These are phyloP conservation scores for Drosophila nr. perissopoda DNA, from an alignment of 2,888 invertebrate genomes.

Conservation along the genomic window DNA sequence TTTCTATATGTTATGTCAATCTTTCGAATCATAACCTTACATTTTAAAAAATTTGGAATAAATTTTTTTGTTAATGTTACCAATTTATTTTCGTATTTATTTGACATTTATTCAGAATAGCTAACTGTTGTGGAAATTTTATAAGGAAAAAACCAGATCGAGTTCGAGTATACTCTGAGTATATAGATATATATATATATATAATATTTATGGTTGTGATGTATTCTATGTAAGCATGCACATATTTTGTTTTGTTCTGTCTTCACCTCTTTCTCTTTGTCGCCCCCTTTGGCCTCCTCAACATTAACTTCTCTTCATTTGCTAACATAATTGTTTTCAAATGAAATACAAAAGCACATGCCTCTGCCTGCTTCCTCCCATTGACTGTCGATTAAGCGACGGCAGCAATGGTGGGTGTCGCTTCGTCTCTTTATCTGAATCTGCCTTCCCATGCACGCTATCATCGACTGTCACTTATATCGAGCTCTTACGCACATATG, in stretches of 20 bases:
- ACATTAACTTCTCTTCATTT: slow-evolving; percentile 12
- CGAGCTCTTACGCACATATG: slow-evolving; percentile 4
- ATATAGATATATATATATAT: slow-evolving; percentile 1
- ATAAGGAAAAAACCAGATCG: background rate
- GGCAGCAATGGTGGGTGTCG: slow-evolving; percentile 19
- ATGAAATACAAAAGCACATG: slow-evolving; percentile 36
- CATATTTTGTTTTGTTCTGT: background rate
- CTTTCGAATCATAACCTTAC: background rate
- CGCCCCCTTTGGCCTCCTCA: background rate
- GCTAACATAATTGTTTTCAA: slow-evolving; percentile 46
- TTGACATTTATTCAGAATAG: no score
- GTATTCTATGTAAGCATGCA: background rate
- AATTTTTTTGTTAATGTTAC: background rate
- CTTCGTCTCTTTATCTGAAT: slow-evolving; percentile 8
- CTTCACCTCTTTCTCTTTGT: background rate
- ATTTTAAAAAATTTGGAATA: background rate
- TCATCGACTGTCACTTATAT: slow-evolving; percentile 30
- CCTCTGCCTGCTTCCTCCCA: slow-evolving; percentile 19
- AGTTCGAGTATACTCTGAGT: background rate
- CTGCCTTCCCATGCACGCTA: background rate
- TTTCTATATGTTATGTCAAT: background rate
- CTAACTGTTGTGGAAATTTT: no score
- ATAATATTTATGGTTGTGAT: background rate
- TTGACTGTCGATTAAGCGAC: slow-evolving; percentile 32
- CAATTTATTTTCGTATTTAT: background rate